These are phyloP conservation scores for Druon quercuslanigerum DNA, from an alignment of 1,140 invertebrate genomes.

Conservation along the genomic window DNA sequence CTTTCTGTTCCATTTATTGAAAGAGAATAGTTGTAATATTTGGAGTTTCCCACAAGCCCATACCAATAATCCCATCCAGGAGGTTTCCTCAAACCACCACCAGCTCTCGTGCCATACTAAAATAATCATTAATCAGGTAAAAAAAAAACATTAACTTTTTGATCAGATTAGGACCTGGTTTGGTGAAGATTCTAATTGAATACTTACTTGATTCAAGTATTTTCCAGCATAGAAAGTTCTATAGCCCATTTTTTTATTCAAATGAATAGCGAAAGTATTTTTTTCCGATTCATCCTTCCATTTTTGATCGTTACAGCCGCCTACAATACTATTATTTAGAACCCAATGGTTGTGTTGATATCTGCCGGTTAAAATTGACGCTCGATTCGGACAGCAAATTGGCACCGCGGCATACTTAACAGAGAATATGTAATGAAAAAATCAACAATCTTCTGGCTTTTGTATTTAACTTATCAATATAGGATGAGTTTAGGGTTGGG, in stretches of 20 bases:
- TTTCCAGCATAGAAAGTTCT: conserved; percentile 90
- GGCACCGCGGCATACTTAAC: conserved; percentile 86
- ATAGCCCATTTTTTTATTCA: conserved; percentile 81
- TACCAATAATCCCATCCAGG: conserved; percentile 89
- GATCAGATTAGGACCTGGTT: background rate
- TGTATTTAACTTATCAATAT: too few relatives aligned
- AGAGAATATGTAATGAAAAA: conserved; percentile 34
- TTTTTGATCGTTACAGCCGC: conserved; percentile 82
- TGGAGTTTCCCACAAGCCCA: conserved; percentile 88
- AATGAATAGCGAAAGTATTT: conserved; percentile 80
- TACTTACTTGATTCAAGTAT: conserved; percentile 86
- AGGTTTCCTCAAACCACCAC: conserved; percentile 82
- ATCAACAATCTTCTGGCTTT: too few relatives aligned
- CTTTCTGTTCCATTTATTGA: conserved; percentile 85
- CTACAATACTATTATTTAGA: conserved; percentile 85
- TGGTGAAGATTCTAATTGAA: conserved; percentile 23
- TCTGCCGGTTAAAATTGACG: conserved; percentile 88
- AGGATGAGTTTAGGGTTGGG: too few relatives aligned
- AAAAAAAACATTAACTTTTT: too few relatives aligned
- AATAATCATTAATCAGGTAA: background rate
- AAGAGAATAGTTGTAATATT: conserved; percentile 92
- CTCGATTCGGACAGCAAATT: conserved; percentile 92
- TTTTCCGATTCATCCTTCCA: conserved; percentile 83
- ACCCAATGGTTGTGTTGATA: conserved; percentile 90
- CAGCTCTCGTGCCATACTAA: conserved; percentile 80